A percentile compares a stretch with the other conserved stretches of the same genome.
Conservation (phyloP, 1,140 invertebrate species). For the Drosophila serrata region DNA sequence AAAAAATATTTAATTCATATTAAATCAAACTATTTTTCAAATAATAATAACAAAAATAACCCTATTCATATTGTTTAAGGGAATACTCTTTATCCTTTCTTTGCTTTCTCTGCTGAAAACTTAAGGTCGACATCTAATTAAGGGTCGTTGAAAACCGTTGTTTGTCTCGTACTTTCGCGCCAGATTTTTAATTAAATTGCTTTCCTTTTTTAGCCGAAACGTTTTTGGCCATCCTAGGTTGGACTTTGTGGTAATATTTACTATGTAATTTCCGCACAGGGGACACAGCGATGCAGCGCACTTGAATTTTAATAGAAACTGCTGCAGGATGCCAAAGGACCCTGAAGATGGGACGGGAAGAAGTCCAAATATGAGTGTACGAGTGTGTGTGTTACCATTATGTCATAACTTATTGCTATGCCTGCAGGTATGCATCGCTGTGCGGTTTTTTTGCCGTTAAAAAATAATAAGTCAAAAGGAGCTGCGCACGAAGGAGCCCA, state of each 20-base stretch:
- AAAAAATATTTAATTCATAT: neutral
- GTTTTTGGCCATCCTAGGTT: conserved; percentile 29
- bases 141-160: conserved; percentile 17
- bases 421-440: conserved; percentile 48
- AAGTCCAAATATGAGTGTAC: neutral
- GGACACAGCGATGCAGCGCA: conserved; percentile 49
- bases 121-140: conserved; percentile 40
- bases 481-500: neutral
- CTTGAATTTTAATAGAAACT: conserved; percentile 77
- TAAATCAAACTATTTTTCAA: neutral
- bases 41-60: neutral
- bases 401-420: conserved; percentile 66
- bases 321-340: conserved; percentile 4
- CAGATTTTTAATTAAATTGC: conserved; percentile 58
- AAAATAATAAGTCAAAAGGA: conserved; percentile 62
- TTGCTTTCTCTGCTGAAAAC: neutral
- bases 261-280: conserved; percentile 56
- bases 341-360: neutral
- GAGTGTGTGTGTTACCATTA: conserved; percentile 41
- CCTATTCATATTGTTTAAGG: neutral
- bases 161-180: conserved; percentile 4
- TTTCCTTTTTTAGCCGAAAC: conserved; percentile 1
- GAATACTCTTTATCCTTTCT: neutral
- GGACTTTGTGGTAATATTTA: conserved; percentile 64
- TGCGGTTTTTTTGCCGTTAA: conserved; percentile 44